Base-by-base conservation (phyloP, 2,113 vertebrate genomes). In the Gallinago undulata region DNA sequence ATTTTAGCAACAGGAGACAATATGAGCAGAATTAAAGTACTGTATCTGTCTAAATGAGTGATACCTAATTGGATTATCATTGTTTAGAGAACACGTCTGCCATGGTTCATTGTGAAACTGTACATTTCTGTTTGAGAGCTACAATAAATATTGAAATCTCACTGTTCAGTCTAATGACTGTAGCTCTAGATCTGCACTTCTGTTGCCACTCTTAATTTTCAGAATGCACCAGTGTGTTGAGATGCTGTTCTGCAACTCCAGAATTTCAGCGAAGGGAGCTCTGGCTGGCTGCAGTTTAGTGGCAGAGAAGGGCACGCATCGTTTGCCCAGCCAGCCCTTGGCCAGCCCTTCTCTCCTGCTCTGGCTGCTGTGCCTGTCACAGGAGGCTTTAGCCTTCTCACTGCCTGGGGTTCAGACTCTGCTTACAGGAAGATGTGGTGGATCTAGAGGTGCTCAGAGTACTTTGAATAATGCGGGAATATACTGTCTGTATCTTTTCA, bases 1-100 rank as follows among this genome's bases (percentile, higher is more conserved):
- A 84, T 88, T 96, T 93, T 92, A 88, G 79, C 60, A 90, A 63
- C 91, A 74, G 63, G 45, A 76, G 88, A 64, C 43, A 86, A 74
- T 84, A 84, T 92, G 57, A 94, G 66, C 35, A 19, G 77, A 88
- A 74, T 90, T 69, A 35, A 91, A 90, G 37, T 70, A 95, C 51
- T 72, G 35, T 67, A 76, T 81, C 64, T 95, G 68, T 88, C 70
- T 92, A 88, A 93, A 81, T 81, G 85, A 87, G 39, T 69, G 86
- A 76, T 96, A 68, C 39, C 30, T 92, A 84, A 75, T 81, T 90
- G 69, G 53, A 60, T 92, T 92, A 81, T 74, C 51, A 39, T 74
- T 96, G 73, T 92, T 93, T 94, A 53, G 92, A 87, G 88, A 92
- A 56, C 51, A 22, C 7, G 8, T 64, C 51, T 72, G n/a, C 79